Conservation (phyloP, 2,797 vertebrate species). For the Presbytis comata region DNA sequence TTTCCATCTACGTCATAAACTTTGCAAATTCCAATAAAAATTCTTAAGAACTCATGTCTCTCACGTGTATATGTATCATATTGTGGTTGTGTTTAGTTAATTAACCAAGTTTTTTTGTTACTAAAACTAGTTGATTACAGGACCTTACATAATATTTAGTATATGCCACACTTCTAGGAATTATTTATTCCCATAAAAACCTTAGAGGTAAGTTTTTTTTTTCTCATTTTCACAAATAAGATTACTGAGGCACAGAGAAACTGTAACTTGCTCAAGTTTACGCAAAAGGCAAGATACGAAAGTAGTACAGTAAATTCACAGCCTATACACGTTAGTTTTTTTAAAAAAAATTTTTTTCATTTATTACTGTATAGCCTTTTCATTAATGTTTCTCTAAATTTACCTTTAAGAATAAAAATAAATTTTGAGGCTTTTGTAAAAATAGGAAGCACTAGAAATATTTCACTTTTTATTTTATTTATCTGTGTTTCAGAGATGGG, state of each 20-base stretch:
- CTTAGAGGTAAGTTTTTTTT: neutral
- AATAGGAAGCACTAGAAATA: neutral
- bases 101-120: constrained; percentile 38
- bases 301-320: neutral
- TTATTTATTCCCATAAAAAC: neutral
- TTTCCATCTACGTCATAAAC: neutral
- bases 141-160: neutral
- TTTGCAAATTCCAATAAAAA: constrained; percentile 39
- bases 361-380: constrained; percentile 17
- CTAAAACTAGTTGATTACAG: neutral
- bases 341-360: neutral
- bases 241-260: neutral
- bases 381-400: constrained; percentile 17
- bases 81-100: constrained; percentile 39
- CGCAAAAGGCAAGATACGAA: neutral
- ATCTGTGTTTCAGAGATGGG: neutral
- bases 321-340: neutral
- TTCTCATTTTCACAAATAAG: constrained; percentile 1
- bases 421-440: constrained; percentile 39
- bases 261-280: neutral
- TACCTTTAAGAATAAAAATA: constrained; percentile 46
- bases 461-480: neutral
- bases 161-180: neutral
- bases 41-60: neutral
- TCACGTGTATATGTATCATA: neutral